phyloP scores from a whole-genome alignment of 2,113 vertebrate species.

The Geococcyx californianus region DNA sequence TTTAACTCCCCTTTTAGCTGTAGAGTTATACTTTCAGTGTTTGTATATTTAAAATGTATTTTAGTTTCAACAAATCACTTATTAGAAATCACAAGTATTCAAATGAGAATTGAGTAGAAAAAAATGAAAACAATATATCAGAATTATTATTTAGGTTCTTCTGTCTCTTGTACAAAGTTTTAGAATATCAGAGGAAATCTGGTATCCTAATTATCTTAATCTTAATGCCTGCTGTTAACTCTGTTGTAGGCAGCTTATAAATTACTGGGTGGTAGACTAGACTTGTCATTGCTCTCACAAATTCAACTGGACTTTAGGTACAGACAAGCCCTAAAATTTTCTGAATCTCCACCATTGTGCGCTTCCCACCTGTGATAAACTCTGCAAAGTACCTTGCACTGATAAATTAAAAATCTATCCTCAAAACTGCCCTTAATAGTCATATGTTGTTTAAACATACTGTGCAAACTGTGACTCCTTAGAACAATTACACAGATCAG shows the following conservation, averaged over 20 bases:
- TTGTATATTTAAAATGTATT: not conserved
- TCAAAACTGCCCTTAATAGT: conserved; percentile 26
- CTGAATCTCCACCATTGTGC: not conserved
- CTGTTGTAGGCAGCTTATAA: not conserved
- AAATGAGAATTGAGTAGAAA: not conserved
- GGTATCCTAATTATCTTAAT: not conserved
- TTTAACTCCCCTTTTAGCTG: not conserved
- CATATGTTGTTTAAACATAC: conserved; percentile 13
- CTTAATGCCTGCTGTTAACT: not conserved
- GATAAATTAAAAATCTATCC: conserved; percentile 42
- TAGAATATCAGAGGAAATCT: not conserved
- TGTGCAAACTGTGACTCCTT: conserved; percentile 68
- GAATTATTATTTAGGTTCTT: not conserved
- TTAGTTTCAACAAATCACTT: not conserved
- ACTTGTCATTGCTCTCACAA: not conserved
- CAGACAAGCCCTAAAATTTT: not conserved
- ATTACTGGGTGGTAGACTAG: not conserved
- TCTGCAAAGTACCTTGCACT: not conserved
- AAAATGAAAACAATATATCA: not conserved
- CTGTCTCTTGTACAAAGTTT: not conserved
- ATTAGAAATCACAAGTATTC: not conserved
- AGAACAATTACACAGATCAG: conserved; percentile 56
- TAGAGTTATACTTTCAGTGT: not conserved
- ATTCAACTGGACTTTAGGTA: not conserved
- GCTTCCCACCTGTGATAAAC: not conserved